Conservation (phyloP, 2,888 invertebrate genomes). For the Aspidiotus destructor region DNA sequence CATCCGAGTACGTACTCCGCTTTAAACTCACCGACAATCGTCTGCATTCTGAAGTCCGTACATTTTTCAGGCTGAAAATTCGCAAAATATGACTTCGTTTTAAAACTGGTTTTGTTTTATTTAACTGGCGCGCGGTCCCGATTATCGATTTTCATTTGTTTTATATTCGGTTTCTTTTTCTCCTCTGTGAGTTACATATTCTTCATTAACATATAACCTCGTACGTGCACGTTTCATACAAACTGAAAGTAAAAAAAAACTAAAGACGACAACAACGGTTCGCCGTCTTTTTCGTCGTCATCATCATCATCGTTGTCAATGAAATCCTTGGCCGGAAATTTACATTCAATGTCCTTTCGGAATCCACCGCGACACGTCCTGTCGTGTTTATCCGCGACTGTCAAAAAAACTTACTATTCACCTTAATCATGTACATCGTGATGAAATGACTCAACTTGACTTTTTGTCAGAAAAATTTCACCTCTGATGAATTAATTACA, state of each 20-base stretch:
- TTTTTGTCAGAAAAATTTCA: neutral
- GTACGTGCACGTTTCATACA: conserved; percentile 5
- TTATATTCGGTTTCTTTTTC: neutral
- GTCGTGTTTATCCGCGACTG: neutral
- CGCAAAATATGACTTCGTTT: neutral
- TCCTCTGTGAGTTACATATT: neutral
- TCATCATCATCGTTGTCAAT: conserved; percentile 1
- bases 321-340: conserved; percentile 8
- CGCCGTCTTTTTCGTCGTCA: neutral
- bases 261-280: neutral
- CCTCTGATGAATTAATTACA: too few relatives aligned
- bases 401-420: neutral
- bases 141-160: neutral
- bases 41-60: neutral
- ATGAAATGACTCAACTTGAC: neutral
- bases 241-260: neutral
- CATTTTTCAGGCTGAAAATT: conserved; percentile 1
- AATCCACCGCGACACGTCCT: conserved; percentile 2
- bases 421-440: neutral
- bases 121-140: neutral
- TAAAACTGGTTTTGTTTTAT: conserved; percentile 1
- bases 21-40: neutral
- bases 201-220: conserved; percentile 17
- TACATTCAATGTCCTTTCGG: conserved; percentile 9
- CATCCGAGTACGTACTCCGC: too few relatives aligned